These are phyloP conservation scores for Microcebus jonahi DNA, from an alignment of 2,113 vertebrate genomes.

Conservation along the genomic window DNA sequence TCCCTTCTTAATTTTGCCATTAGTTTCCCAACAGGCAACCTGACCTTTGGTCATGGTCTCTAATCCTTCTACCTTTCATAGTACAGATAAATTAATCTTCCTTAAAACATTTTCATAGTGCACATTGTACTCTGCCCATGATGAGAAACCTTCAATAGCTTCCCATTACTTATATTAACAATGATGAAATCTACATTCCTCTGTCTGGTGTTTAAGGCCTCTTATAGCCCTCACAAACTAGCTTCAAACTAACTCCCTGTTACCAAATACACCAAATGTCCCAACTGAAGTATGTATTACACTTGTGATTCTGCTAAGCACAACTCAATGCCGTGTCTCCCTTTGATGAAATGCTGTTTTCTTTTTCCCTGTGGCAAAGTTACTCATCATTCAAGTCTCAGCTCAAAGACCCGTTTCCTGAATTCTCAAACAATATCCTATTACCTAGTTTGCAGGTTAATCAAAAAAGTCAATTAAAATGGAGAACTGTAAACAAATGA, in stretches of 20 bases:
- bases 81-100: background rate
- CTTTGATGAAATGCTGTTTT: background rate
- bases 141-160: background rate
- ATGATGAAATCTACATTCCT: background rate
- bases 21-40: background rate
- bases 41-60: background rate
- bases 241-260: background rate
- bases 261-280: background rate
- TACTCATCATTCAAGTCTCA: background rate
- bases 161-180: background rate
- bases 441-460: background rate
- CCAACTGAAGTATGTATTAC: background rate
- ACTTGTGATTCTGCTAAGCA: background rate
- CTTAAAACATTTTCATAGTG: background rate
- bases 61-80: background rate
- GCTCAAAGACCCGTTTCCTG: background rate
- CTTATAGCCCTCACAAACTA: background rate
- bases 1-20: background rate
- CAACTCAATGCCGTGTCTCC: background rate
- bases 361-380: background rate
- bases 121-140: background rate
- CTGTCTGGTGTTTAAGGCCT: background rate
- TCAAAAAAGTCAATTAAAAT: slow-evolving; percentile 6
- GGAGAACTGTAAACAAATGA: background rate
- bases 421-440: background rate